Percentiles rank a stretch among this genome's conserved stretches.
Conservation (phyloP, 2,113 vertebrate species). For the Nerophis lumbriciformis region DNA sequence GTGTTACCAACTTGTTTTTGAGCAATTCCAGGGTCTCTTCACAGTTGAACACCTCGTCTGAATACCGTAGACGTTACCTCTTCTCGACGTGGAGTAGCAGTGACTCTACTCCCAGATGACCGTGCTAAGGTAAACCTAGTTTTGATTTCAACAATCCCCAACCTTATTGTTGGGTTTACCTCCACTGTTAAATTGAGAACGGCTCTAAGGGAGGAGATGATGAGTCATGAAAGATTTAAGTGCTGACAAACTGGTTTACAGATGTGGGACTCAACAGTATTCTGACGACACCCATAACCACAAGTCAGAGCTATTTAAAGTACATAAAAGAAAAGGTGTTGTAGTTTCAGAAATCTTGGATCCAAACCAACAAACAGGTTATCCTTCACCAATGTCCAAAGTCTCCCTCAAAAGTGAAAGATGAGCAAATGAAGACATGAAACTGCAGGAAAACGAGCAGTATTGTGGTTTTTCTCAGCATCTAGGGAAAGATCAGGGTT, state of each 20-base stretch:
- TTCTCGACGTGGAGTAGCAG: no score
- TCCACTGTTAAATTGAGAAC: slow-evolving; percentile 4
- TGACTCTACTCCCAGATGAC: no score
- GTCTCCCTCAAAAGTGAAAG: background rate
- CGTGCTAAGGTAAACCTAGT: no score
- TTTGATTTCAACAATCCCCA: slow-evolving; percentile 7
- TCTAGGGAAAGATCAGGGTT: no score
- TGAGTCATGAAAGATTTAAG: slow-evolving; percentile 5
- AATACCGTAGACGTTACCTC: no score
- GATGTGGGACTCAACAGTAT: no score
- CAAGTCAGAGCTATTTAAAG: background rate
- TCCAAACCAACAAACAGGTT: background rate
- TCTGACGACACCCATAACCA: background rate
- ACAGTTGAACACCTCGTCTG: no score
- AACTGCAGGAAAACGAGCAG: background rate
- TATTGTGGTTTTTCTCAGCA: no score
- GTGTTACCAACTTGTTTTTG: no score
- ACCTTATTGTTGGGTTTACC: slow-evolving; percentile 20
- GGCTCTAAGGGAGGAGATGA: slow-evolving; percentile 4
- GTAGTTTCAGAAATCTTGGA: background rate
- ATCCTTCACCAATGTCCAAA: background rate
- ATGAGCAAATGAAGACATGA: background rate
- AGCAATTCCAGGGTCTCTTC: no score
- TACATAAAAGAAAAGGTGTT: background rate
- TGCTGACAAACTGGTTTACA: slow-evolving; percentile 5